Evolutionary conservation across 2,113 vertebrate genomes (phyloP).

Genomic region (Dipodomys stephensi): DNA sequence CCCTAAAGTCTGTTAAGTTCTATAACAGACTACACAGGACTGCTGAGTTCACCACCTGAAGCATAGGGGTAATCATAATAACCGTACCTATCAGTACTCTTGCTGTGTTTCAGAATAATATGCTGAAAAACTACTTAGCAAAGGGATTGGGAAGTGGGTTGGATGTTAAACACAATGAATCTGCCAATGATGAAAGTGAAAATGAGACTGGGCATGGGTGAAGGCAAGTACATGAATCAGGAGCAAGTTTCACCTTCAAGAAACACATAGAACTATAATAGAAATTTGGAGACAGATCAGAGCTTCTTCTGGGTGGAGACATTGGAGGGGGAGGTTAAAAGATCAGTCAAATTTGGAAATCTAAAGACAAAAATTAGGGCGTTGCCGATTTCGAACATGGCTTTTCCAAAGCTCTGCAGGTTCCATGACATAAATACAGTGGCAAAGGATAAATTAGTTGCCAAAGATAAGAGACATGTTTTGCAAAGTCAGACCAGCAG

Average conservation of each 20-base stretch:
- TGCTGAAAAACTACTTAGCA: no score
- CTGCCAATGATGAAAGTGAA: background rate
- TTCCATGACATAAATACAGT: background rate
- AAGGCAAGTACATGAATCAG: background rate
- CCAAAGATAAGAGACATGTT: background rate
- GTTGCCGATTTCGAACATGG: background rate
- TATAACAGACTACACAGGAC: background rate
- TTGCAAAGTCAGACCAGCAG: conserved; percentile 7
- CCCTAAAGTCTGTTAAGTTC: background rate
- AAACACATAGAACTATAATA: background rate
- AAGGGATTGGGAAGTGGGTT: background rate
- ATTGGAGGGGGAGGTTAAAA: background rate
- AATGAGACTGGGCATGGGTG: background rate
- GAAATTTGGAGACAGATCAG: background rate
- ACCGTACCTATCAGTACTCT: background rate
- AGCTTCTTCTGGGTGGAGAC: background rate
- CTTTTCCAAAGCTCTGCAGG: background rate
- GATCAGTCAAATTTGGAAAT: background rate
- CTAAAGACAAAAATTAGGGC: background rate
- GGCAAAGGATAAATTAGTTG: background rate
- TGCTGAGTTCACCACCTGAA: background rate
- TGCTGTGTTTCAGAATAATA: background rate
- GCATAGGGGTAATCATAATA: background rate
- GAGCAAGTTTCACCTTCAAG: background rate
- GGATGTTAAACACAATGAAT: background rate